Base-by-base conservation (phyloP, 1,140 invertebrate genomes). In the Akabosia matsudoensis region DNA sequence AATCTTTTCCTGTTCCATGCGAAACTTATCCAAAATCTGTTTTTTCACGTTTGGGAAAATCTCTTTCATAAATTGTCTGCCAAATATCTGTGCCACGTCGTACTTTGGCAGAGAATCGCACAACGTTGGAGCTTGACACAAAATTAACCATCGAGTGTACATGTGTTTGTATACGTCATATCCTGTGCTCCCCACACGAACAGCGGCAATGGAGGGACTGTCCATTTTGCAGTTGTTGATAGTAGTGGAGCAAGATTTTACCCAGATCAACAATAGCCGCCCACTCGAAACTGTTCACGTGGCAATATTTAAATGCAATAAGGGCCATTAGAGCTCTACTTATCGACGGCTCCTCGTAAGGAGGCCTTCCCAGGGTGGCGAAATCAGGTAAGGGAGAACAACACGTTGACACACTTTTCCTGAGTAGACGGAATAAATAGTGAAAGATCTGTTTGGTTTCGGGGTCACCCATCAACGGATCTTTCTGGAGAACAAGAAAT, bases 41-140 rank as follows among this genome's bases (percentile, higher is more conserved):
- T 91, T 88, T n/a, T 92, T 91, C 78, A 97, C 92, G 18, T 92
- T 93, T 82, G 91, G 92, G 83, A 95, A 97, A 0, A 97, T 92
- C 4, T 94, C 93, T 26, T 92, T 87, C 0, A 97, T 86, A 26
- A 97, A 85, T 0, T 92, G 93, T 26, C 92, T 88, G 0, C 96
- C 96, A 87, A 98, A 98, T 2, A 96, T 93, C 4, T 92, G 85
- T 0, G 95, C 93, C 0, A 93, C 95, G 71, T 97, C 95, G 82
- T 92, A 94, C 84, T 96, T 92, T 0, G 90, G 90, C 33, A 72
- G 22, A 1, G 95, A 96, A 85, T 97, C 95, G 83, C 96, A 98
- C 84, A 97, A 95, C 10, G 93, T 92, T 16, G 96, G 96, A 2
- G 97, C 93, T 85, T 97, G 93, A 82, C 95, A 97, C 83, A 96